These are phyloP conservation scores for Rhagoletis zephyria DNA, from an alignment of 1,140 invertebrate genomes.

Conservation along the genomic window DNA sequence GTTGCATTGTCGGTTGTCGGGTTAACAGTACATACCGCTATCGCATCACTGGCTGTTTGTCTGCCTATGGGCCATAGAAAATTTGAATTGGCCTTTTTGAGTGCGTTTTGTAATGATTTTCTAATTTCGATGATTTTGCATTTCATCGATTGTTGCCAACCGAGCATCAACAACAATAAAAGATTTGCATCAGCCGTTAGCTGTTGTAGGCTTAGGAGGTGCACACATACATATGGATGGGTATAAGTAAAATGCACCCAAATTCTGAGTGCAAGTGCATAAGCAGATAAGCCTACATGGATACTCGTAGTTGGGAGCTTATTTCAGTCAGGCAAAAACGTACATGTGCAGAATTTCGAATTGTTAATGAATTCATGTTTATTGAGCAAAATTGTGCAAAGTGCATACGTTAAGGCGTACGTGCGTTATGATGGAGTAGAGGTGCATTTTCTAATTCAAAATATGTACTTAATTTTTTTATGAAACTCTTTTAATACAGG, in stretches of 20 bases:
- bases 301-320: background rate
- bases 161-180: background rate
- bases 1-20: background rate
- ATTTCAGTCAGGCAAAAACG: background rate
- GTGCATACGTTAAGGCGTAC: background rate
- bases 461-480: no score
- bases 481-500: no score
- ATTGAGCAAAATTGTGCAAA: background rate
- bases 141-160: background rate
- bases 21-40: no score
- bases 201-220: background rate
- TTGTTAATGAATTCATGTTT: conserved; percentile 17
- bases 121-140: conserved; percentile 31
- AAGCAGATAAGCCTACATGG: background rate
- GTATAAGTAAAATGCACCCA: background rate
- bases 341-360: background rate
- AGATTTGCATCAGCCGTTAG: background rate
- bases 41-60: background rate
- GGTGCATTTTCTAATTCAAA: background rate
- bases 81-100: background rate
- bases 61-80: background rate
- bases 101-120: conserved; percentile 13
- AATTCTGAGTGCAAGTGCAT: background rate
- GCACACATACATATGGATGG: background rate
- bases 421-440: background rate